Evolutionary conservation across 2,797 vertebrate genomes (phyloP).

Genomic region (Lagocephalus sceleratus): DNA sequence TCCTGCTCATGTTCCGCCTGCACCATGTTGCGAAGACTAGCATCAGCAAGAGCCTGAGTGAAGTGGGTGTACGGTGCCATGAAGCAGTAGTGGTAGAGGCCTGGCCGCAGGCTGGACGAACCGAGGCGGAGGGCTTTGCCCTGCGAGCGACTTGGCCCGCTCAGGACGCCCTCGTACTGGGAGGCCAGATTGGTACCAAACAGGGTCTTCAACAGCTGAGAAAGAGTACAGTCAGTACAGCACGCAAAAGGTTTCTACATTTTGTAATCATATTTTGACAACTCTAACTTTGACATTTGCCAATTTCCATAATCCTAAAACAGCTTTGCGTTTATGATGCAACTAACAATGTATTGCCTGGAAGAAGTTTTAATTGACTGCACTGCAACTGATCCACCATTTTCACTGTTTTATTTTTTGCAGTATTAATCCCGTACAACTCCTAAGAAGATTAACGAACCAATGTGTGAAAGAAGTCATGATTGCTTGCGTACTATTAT

Average conservation of each 20-base stretch:
- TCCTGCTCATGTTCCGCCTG: conserved; percentile 94
- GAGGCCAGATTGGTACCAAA: conserved; percentile 98
- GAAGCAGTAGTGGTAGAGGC: conserved; percentile 98
- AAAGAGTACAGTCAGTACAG: neutral
- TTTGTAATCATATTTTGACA: neutral
- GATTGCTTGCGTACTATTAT: neutral
- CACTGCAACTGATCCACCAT: no score
- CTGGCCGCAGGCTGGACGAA: conserved; percentile 88
- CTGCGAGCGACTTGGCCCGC: conserved; percentile 86
- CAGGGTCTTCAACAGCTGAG: conserved; percentile 90
- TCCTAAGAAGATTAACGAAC: neutral
- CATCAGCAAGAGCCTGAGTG: conserved; percentile 96
- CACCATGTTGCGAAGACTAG: conserved; percentile 95
- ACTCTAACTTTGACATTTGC: neutral
- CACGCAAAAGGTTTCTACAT: neutral
- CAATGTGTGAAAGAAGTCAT: neutral
- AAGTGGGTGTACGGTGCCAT: conserved; percentile 99
- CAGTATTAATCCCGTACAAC: neutral
- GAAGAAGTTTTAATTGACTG: no score
- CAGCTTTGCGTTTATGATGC: neutral
- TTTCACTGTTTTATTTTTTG: neutral
- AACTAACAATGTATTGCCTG: no score
- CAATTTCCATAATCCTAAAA: neutral
- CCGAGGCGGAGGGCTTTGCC: conserved; percentile 92
- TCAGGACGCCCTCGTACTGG: conserved; percentile 87